Evolutionary conservation across 2,797 vertebrate species (phyloP).

Genomic region (Pyrocephalus nanus): DNA sequence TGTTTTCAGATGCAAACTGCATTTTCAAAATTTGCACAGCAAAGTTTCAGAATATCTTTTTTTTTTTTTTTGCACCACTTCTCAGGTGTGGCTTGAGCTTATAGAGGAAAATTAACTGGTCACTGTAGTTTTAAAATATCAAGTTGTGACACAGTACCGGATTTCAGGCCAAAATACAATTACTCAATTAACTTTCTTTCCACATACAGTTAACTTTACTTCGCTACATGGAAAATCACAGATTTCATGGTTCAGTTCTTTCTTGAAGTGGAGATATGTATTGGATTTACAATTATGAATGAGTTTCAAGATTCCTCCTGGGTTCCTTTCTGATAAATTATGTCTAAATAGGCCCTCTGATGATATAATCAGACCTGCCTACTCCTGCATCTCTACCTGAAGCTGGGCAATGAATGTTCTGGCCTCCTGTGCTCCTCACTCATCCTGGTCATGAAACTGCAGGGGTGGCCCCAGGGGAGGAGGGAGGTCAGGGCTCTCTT

Average conservation of each 20-base stretch:
- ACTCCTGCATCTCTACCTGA: neutral
- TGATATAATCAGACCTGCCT: neutral
- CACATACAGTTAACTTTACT: neutral
- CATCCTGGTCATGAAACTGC: neutral
- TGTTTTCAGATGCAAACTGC: neutral
- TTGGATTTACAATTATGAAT: neutral
- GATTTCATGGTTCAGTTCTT: neutral
- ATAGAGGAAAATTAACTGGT: neutral
- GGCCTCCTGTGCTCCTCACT: neutral
- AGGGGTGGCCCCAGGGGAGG: neutral
- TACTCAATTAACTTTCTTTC: neutral
- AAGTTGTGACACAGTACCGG: neutral
- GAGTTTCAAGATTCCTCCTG: neutral
- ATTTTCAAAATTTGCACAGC: neutral
- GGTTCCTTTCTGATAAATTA: neutral
- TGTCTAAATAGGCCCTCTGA: neutral
- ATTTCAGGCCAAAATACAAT: neutral
- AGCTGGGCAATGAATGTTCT: neutral
- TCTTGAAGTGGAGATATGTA: neutral
- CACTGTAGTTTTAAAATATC: neutral
- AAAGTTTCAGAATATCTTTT: neutral
- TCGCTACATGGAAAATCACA: neutral
- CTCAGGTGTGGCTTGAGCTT: neutral
- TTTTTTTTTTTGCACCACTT: neutral
- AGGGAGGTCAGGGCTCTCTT: neutral